Conservation (phyloP, 1,140 invertebrate genomes). For the Drosophila pectinifera region DNA sequence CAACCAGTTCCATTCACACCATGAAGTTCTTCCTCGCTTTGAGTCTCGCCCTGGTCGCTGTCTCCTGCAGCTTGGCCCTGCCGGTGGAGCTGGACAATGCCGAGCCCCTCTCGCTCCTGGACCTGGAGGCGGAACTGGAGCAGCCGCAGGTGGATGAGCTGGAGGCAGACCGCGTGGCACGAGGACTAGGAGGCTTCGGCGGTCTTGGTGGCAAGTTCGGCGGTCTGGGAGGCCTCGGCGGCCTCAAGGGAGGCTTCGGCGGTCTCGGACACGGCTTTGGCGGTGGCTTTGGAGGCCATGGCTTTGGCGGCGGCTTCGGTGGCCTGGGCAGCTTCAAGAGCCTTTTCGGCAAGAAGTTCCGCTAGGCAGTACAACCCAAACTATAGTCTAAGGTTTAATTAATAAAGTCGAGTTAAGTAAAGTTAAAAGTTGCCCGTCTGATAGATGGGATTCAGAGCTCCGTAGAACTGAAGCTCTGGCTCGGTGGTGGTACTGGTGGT, state of each 20-base stretch:
- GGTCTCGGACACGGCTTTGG: conserved; percentile 57
- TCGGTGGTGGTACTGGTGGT: conserved; percentile 26
- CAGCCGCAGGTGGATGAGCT: conserved; percentile 12
- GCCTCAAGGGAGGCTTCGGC: conserved; percentile 59
- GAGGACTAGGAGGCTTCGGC: conserved; percentile 66
- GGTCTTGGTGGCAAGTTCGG: conserved; percentile 63
- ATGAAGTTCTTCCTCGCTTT: conserved; percentile 61
- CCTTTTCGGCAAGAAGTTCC: conserved; percentile 64
- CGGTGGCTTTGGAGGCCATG: conserved; percentile 58
- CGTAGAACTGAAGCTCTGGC: conserved; percentile 54
- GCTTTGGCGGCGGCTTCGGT: conserved; percentile 61
- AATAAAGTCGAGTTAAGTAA: conserved; percentile 38
- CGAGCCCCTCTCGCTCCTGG: conserved; percentile 46
- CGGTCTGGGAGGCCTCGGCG: conserved; percentile 48
- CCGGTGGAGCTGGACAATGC: conserved; percentile 44
- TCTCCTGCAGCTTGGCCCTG: conserved; percentile 34
- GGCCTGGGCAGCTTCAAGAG: conserved; percentile 59
- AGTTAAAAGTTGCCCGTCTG: conserved; percentile 58
- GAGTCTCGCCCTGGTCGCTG: conserved; percentile 31
- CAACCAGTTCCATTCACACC: conserved; percentile 2
- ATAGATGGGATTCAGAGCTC: conserved; percentile 65
- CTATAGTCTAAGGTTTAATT: conserved; percentile 26
- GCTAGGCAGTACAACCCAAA: conserved; percentile 24
- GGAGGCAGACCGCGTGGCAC: conserved; percentile 39
- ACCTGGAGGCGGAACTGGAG: conserved; percentile 31